phyloP scores from a whole-genome alignment of 2,797 vertebrate species.

The Eulemur mongoz region DNA sequence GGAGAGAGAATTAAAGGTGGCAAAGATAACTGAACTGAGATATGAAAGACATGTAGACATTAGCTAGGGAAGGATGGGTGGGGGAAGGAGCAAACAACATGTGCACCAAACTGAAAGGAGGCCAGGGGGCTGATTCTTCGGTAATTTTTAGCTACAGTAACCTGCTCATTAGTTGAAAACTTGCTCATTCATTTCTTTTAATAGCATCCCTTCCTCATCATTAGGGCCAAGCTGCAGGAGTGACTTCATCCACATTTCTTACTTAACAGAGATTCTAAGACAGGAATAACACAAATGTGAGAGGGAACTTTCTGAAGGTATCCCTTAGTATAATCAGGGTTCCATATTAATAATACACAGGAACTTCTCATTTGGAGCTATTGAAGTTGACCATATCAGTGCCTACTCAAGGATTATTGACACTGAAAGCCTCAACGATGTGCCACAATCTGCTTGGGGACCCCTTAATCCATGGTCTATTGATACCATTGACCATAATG shows the following conservation, averaged over 20 bases:
- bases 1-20: background rate
- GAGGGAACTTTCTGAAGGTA: background rate
- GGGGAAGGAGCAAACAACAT: background rate
- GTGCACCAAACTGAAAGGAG: background rate
- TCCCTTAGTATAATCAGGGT: background rate
- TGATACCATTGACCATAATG: slow-evolving; percentile 58
- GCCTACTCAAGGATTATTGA: slow-evolving; percentile 37
- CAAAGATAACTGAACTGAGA: background rate
- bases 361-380: slow-evolving; percentile 39
- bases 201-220: slow-evolving; percentile 1
- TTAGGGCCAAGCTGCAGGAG: background rate
- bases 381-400: slow-evolving; percentile 46
- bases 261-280: slow-evolving; percentile 28
- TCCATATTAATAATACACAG: background rate
- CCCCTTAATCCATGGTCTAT: slow-evolving; percentile 31
- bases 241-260: slow-evolving; percentile 40
- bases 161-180: slow-evolving; percentile 25
- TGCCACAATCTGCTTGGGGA: slow-evolving; percentile 41
- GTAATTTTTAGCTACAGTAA: slow-evolving; percentile 35
- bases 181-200: slow-evolving; percentile 20
- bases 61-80: background rate
- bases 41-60: background rate
- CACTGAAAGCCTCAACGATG: slow-evolving; percentile 37
- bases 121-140: background rate
- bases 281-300: background rate